Evolutionary conservation across 2,797 vertebrate species (phyloP).

Genomic region (Ispidina lecontei): DNA sequence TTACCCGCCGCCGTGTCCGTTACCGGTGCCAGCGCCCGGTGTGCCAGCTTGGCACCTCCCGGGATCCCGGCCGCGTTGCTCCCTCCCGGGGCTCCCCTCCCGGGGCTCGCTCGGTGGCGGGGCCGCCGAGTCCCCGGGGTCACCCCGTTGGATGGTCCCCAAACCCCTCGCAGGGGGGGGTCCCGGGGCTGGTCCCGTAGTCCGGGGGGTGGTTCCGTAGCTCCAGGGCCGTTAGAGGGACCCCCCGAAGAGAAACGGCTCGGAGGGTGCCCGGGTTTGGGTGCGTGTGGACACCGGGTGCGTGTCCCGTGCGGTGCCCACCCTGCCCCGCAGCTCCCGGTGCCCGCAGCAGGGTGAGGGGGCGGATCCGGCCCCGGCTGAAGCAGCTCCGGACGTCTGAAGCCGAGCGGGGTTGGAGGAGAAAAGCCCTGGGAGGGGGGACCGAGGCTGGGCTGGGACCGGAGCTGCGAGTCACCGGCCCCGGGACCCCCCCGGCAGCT

Average conservation of each 20-base stretch:
- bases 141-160: not conserved
- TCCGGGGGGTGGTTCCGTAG: not conserved
- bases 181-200: fast-evolving
- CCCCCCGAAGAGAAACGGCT: not conserved
- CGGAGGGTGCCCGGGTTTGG: not conserved
- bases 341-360: fast-evolving
- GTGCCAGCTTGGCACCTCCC: not conserved
- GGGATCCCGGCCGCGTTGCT: fast-evolving
- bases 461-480: too few species aligned
- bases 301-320: not conserved
- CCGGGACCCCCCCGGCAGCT: not conserved
- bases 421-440: not conserved
- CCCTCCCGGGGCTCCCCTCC: too few species aligned
- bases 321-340: fast-evolving
- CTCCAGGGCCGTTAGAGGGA: not conserved
- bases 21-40: not conserved
- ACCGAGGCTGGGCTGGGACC: fast-evolving
- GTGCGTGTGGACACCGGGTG: not conserved
- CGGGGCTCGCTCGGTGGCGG: not conserved
- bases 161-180: too few species aligned
- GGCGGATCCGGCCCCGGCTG: not conserved
- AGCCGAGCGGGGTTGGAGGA: fast-evolving
- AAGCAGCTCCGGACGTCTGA: fast-evolving
- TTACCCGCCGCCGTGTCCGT: not conserved
- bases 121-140: fast-evolving